Conservation (phyloP, 2,113 vertebrate genomes). For the Gadus chalcogrammus region DNA sequence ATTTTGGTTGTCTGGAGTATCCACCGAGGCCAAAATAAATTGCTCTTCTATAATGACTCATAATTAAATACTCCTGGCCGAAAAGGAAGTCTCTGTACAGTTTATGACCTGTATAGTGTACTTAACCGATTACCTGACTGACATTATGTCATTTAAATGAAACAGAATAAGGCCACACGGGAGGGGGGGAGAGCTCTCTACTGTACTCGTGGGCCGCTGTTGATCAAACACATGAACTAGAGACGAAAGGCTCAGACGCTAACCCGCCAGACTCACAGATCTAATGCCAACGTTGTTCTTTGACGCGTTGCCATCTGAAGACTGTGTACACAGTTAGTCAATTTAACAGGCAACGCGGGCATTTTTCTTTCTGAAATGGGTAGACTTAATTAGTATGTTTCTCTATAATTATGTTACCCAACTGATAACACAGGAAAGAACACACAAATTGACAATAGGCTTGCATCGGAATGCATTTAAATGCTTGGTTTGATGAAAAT, state of each 20-base stretch:
- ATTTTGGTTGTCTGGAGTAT: constrained; percentile 34
- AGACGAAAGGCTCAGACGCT: too few species aligned
- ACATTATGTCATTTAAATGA: constrained; percentile 17
- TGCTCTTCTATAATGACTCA: constrained; percentile 12
- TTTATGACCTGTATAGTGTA: constrained; percentile 8
- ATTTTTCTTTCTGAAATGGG: constrained; percentile 21
- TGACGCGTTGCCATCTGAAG: constrained; percentile 13
- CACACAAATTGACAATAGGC: neutral
- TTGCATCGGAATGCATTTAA: constrained; percentile 6
- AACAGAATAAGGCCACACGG: constrained; percentile 15
- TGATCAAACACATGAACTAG: too few species aligned
- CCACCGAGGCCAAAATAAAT: constrained; percentile 20
- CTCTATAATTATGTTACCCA: constrained; percentile 43
- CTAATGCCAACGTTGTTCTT: constrained; percentile 11
- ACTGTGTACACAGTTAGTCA: constrained; percentile 1
- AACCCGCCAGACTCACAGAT: neutral
- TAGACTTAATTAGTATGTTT: constrained; percentile 32
- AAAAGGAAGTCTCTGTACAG: constrained; percentile 4
- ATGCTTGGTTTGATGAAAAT: neutral
- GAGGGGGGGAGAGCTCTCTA: too few species aligned
- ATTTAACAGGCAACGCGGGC: constrained; percentile 10
- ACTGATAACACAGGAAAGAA: constrained; percentile 21
- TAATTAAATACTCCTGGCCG: constrained; percentile 14
- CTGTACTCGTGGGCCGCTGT: too few species aligned
- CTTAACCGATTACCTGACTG: constrained; percentile 9